Evolutionary conservation across 2,797 vertebrate species (phyloP), one percentile per base, ranked within the genome.

Genomic region (Cacajao melanocephalus): DNA sequence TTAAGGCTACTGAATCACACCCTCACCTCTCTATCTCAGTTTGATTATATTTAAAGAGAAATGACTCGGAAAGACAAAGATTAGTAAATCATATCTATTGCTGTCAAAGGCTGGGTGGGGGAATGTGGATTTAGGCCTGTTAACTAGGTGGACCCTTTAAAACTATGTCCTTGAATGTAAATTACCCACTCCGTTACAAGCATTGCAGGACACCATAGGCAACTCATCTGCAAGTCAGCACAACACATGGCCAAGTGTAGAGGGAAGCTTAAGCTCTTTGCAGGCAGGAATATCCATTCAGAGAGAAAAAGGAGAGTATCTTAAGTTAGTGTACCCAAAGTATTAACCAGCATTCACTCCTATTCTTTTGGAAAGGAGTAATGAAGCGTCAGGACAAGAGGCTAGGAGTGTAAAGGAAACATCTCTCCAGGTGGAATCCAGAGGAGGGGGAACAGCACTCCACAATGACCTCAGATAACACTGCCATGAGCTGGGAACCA

Each of bases 401-500:
- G 4, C 9, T 55, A n/a, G 41, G 30, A 17, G 3, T 52, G 4
- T 19, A 57, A 46, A 83, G 20, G 28, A 4, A n/a, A 75, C 91
- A 28, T 5, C 3, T 70, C 14, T 85, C 19, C 41, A 44, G 11
- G 17, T 5, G 4, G 30, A 92, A 64, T 58, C 12, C 12, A 55
- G n/a, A 90, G 55, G 33, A 61, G 11, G 36, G 20, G 57, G 33
- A 82, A 89, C 39, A 72, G 22, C 44, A 48, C 26, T 72, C 14
- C 61, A 75, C 26, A 41, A 6, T 36, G 12, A 33, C 6, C 10
- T 30, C 28, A 15, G 0, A 0, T n/a, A 15, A 26, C 12, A 39
- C 12, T 20, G 6, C 44, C 9, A 26, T 28, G 79, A 61, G 9
- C 57, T 41, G 44, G 36, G 46, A 86, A 30, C 41, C 24, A 36